Percentiles rank a stretch among this genome's conserved stretches.
phyloP scores from a whole-genome alignment of 2,113 vertebrate species.

The Malurus elegans region DNA sequence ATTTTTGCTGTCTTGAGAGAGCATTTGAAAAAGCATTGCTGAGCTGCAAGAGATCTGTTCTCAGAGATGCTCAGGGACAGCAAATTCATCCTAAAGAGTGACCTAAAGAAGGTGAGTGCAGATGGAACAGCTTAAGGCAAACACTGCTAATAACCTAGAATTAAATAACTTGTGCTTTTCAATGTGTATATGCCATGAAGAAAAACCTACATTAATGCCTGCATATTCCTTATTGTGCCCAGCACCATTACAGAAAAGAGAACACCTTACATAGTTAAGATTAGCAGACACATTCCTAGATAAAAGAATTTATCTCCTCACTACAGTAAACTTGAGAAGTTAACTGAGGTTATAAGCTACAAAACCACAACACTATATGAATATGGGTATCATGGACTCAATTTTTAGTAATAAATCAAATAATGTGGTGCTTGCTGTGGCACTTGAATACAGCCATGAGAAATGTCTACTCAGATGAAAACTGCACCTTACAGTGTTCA shows the following conservation, averaged over 20 bases:
- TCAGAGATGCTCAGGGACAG: not conserved
- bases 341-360: constrained; percentile 24
- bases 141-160: not conserved
- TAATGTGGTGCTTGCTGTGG: not conserved
- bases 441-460: not conserved
- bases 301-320: not conserved
- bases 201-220: not conserved
- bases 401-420: not conserved
- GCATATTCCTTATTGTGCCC: not conserved
- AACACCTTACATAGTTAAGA: not conserved
- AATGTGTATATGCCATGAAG: not conserved
- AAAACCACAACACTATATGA: not conserved
- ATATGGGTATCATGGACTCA: not conserved
- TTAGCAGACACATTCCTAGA: constrained; percentile 30
- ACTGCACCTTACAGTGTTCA: not conserved
- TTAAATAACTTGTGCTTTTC: not conserved
- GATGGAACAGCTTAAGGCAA: not conserved
- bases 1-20: not conserved
- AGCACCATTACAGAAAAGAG: not conserved
- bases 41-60: not conserved
- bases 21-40: not conserved
- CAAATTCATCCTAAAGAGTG: not conserved
- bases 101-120: not conserved
- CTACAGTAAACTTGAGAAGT: not conserved
- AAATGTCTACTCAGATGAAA: not conserved